These are phyloP conservation scores for Colostygia pectinataria DNA, from an alignment of 2,888 invertebrate genomes.

Conservation along the genomic window DNA sequence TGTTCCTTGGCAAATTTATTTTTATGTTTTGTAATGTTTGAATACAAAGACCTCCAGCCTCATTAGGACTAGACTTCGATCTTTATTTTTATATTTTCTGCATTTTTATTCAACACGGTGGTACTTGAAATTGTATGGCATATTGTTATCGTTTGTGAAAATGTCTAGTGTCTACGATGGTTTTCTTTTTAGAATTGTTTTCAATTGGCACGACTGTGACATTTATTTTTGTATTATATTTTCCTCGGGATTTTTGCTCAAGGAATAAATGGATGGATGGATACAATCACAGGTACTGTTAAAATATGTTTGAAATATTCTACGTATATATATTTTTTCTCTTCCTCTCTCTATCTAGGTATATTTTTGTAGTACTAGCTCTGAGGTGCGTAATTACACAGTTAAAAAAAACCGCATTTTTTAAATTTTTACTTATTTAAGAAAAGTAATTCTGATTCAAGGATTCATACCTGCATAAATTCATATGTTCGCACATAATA, in stretches of 20 bases:
- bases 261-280: neutral
- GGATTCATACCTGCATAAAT: too few species aligned
- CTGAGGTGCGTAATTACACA: too few species aligned
- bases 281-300: neutral
- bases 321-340: too few species aligned
- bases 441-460: too few species aligned
- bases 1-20: conserved; percentile 70
- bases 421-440: too few species aligned
- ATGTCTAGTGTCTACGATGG: conserved; percentile 4
- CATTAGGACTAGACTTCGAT: conserved; percentile 26
- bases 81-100: conserved; percentile 11
- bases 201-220: conserved; percentile 15
- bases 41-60: conserved; percentile 39
- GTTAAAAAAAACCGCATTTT: too few species aligned
- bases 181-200: conserved; percentile 21
- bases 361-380: too few species aligned
- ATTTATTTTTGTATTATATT: conserved; percentile 11
- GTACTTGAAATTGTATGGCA: conserved; percentile 21
- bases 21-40: conserved; percentile 59
- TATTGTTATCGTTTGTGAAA: conserved; percentile 18
- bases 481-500: too few species aligned
- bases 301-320: too few species aligned
- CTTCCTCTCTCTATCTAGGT: too few species aligned
- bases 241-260: neutral
- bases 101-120: conserved; percentile 11